Conservation (phyloP, 2,113 vertebrate species). For the Corythaeola cristata region DNA sequence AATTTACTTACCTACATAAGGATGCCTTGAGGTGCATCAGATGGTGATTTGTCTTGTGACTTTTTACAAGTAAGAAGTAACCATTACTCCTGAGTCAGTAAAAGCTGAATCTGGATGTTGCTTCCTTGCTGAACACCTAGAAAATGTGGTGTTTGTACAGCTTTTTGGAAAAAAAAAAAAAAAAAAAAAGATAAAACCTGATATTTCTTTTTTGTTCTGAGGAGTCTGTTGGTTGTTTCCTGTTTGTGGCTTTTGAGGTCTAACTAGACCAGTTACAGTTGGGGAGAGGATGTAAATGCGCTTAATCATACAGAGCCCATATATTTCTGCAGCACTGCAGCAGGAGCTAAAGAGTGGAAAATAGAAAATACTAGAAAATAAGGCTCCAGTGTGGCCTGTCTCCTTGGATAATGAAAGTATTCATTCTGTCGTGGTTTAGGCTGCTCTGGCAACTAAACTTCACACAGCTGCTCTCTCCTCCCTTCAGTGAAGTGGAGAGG, state of each 20-base stretch:
- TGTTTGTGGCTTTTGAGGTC: conserved; percentile 9
- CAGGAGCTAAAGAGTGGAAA: background rate
- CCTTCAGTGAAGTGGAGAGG: no score
- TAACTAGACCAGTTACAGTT: background rate
- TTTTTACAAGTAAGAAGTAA: background rate
- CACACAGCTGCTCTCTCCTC: no score
- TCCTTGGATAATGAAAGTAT: background rate
- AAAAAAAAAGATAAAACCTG: background rate
- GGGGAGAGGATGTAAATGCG: background rate
- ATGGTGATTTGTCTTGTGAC: background rate
- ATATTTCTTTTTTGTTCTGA: background rate
- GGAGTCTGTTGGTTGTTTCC: background rate
- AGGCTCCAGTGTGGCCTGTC: background rate
- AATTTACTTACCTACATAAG: background rate
- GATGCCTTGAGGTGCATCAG: background rate
- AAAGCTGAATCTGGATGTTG: background rate
- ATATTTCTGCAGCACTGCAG: background rate
- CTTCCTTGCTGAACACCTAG: background rate
- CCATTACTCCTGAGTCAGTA: background rate
- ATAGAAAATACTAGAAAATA: background rate
- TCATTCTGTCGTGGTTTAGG: no score
- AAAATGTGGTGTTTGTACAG: background rate
- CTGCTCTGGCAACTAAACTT: no score
- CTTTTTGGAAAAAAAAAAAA: no score
- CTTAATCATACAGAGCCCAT: background rate